Percentiles rank a stretch among this genome's conserved stretches.
phyloP scores from a whole-genome alignment of 2,113 vertebrate genomes.

The Lampris megalopsis region DNA sequence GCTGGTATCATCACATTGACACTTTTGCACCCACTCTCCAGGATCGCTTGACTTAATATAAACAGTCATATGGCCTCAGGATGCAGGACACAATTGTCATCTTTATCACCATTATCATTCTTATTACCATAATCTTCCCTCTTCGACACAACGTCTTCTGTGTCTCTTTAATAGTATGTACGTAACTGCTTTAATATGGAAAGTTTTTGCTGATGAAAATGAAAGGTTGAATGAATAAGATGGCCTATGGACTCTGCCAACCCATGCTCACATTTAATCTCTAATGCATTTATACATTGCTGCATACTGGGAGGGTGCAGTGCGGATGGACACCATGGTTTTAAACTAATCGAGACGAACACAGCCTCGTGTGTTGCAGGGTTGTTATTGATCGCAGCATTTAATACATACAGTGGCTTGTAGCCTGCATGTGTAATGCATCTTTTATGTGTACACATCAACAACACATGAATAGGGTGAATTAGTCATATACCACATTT shows the following conservation, averaged over 20 bases:
- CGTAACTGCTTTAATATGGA: conserved; percentile 18
- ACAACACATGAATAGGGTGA: neutral
- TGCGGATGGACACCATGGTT: too few relatives aligned
- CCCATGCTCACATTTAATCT: neutral
- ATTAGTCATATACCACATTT: neutral
- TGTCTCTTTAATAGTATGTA: conserved; percentile 19
- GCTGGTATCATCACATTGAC: conserved; percentile 67
- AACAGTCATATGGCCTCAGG: conserved; percentile 65
- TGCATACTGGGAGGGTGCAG: too few relatives aligned
- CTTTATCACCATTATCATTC: conserved; percentile 44
- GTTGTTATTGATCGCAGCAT: too few relatives aligned
- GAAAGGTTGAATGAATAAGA: neutral
- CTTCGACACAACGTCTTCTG: conserved; percentile 17
- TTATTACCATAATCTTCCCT: conserved; percentile 35
- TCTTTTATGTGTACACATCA: neutral
- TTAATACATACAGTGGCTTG: too few relatives aligned
- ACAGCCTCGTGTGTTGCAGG: too few relatives aligned
- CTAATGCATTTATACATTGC: too few relatives aligned
- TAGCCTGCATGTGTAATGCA: too few relatives aligned
- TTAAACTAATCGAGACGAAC: too few relatives aligned
- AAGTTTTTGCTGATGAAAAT: conserved; percentile 1
- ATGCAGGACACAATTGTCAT: conserved; percentile 44
- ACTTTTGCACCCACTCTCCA: conserved; percentile 62
- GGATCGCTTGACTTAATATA: conserved; percentile 62
- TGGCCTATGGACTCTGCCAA: neutral